Percentiles rank a stretch among this genome's conserved stretches.
Evolutionary conservation across 2,797 vertebrate genomes (phyloP).

Genomic region (Uromys caudimaculatus): DNA sequence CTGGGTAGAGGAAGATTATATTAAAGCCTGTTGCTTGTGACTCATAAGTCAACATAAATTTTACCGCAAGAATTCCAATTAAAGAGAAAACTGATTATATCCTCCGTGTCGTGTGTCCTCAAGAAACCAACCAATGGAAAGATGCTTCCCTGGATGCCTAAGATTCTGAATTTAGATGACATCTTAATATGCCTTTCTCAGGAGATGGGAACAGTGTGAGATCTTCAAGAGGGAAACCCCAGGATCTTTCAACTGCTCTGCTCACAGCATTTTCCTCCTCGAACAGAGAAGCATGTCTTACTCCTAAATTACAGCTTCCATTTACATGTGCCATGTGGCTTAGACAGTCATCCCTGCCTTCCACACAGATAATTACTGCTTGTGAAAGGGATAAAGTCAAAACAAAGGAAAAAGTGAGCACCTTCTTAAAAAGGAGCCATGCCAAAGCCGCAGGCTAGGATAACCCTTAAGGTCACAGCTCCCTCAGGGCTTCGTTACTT

Average conservation of each 20-base stretch:
- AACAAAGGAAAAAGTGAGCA: conserved; percentile 48
- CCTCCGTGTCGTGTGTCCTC: neutral
- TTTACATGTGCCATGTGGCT: neutral
- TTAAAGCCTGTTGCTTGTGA: neutral
- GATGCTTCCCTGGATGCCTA: neutral
- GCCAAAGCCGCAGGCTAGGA: neutral
- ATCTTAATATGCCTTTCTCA: neutral
- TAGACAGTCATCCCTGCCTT: neutral
- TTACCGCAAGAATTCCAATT: neutral
- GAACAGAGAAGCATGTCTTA: conserved; percentile 45
- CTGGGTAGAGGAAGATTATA: accelerated
- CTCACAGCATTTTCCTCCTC: neutral
- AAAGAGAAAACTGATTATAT: neutral
- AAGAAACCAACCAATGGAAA: neutral
- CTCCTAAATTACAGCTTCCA: conserved; percentile 65
- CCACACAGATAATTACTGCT: neutral
- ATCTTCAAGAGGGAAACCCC: neutral
- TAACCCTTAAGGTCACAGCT: neutral
- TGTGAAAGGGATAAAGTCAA: conserved; percentile 6
- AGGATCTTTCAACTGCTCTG: neutral
- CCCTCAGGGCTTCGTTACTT: neutral
- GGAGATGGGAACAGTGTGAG: neutral
- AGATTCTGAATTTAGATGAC: neutral
- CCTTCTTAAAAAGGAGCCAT: neutral
- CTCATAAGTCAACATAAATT: neutral